Evolutionary conservation across 2,797 vertebrate genomes (phyloP), one percentile per base, ranked within the genome.

Genomic region (Philypnodon macrostomus): DNA sequence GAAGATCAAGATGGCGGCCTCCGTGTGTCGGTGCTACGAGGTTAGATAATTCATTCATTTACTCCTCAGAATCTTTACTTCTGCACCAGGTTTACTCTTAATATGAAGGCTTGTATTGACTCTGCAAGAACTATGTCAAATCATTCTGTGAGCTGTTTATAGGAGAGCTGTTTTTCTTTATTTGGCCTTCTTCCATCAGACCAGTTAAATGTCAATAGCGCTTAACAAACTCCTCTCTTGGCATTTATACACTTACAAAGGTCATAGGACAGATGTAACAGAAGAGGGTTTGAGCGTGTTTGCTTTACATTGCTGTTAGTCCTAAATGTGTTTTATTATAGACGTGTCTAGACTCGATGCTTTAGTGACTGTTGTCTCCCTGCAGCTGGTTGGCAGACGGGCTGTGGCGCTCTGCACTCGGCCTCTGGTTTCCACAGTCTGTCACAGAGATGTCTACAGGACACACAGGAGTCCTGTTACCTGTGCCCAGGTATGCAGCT

Each of bases 1-100:
- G 32, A 53, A 67, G 58, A 67, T 65, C 76, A 90, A 90, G 82
- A 90, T 90, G 88, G 87, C 87, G 66, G 77, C 88, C 68, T 85
- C 84, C 73, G 36, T 89, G 54, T 84, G 83, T 84, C 81, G 80
- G 57, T 86, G 87, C 42, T 87, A 83, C 63, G 82, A 77, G 84
- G 88, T 90, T 9, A 85, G 84, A 27, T 44, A 7, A 5, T 44
- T 42, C 44, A 50, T 65, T 47, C 40, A 32, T 40, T 37, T 55
- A 49, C 34, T 71, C 67, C 39, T 15, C 32, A 1, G 40, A 7
- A n/a, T 19, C 11, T 0, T 6, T 0, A 0, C 0, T 12, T 12
- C 0, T 32, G 2, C 8, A 5, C 5, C 0, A 3, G 1, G 4
- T 1, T 0, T 0, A 3, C 16, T 14, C 1, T 7, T 2, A 45